A percentile compares a stretch with the other conserved stretches of the same genome.
These are phyloP conservation scores for Discoglossus pictus DNA, from an alignment of 2,797 vertebrate species.

Conservation along the genomic window DNA sequence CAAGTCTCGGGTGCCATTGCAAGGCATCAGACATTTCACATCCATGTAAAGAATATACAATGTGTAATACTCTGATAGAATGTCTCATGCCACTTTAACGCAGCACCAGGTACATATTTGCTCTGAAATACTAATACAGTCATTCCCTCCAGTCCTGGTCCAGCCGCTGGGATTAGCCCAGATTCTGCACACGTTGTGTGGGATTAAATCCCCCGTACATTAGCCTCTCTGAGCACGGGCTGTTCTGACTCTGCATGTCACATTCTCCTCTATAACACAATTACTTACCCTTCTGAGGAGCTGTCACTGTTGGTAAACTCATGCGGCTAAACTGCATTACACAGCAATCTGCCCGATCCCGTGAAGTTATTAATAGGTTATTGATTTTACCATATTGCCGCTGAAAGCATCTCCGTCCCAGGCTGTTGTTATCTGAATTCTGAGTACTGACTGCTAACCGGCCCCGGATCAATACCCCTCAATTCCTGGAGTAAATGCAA, in stretches of 20 bases:
- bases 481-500: neutral
- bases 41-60: too few species aligned
- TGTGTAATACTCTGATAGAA: too few species aligned
- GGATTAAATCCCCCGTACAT: conserved; percentile 1
- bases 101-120: too few species aligned
- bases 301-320: conserved; percentile 63
- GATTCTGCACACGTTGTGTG: too few species aligned
- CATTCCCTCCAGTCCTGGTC: too few species aligned
- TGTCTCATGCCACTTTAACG: too few species aligned
- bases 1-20: too few species aligned
- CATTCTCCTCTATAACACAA: conserved; percentile 54
- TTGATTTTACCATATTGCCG: conserved; percentile 58
- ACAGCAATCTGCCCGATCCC: conserved; percentile 58
- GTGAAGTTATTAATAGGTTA: conserved; percentile 68
- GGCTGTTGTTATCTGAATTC: conserved; percentile 5
- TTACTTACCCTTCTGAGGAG: conserved; percentile 57
- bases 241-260: conserved; percentile 8
- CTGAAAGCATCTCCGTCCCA: conserved; percentile 22
- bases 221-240: neutral
- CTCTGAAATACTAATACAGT: too few species aligned
- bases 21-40: too few species aligned
- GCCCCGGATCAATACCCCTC: conserved; percentile 56
- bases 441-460: conserved; percentile 12
- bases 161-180: too few species aligned
- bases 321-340: conserved; percentile 61